Evolutionary conservation across 1,140 invertebrate species (phyloP).

Genomic region (Drosophila eugracilis): DNA sequence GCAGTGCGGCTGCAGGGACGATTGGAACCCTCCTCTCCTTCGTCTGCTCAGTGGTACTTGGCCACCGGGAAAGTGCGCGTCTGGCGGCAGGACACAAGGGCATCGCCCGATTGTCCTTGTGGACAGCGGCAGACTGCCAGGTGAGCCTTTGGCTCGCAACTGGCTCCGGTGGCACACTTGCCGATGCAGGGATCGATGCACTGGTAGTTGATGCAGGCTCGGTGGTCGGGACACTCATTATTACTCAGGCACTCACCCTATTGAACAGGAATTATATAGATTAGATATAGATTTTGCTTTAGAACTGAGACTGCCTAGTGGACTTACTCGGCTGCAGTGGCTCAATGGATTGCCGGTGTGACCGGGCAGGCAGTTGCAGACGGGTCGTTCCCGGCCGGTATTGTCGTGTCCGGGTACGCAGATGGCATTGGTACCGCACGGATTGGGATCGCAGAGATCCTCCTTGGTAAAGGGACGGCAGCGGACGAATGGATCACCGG

Average conservation of each 20-base stretch:
- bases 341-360: constrained; percentile 92
- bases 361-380: constrained; percentile 89
- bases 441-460: constrained; percentile 93
- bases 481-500: constrained; percentile 92
- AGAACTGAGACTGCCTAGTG: too few relatives aligned
- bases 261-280: background rate
- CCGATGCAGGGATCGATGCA: constrained; percentile 92
- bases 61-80: constrained; percentile 79
- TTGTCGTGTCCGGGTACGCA: constrained; percentile 93
- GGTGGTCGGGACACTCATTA: constrained; percentile 89
- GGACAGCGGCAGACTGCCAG: constrained; percentile 94
- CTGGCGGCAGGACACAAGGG: constrained; percentile 85
- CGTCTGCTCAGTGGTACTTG: constrained; percentile 76
- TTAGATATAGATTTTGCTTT: too few relatives aligned
- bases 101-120: constrained; percentile 91
- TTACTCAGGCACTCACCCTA: constrained; percentile 91
- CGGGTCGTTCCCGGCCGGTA: constrained; percentile 91
- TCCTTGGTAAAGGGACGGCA: constrained; percentile 92
- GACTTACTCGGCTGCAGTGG: constrained; percentile 87
- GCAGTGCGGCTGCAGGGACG: constrained; percentile 54
- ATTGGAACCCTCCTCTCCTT: background rate
- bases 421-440: constrained; percentile 92
- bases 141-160: constrained; percentile 86
- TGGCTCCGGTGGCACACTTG: constrained; percentile 89
- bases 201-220: constrained; percentile 90